Evolutionary conservation across 2,113 vertebrate genomes (phyloP).

Genomic region (Anhinga rufa): DNA sequence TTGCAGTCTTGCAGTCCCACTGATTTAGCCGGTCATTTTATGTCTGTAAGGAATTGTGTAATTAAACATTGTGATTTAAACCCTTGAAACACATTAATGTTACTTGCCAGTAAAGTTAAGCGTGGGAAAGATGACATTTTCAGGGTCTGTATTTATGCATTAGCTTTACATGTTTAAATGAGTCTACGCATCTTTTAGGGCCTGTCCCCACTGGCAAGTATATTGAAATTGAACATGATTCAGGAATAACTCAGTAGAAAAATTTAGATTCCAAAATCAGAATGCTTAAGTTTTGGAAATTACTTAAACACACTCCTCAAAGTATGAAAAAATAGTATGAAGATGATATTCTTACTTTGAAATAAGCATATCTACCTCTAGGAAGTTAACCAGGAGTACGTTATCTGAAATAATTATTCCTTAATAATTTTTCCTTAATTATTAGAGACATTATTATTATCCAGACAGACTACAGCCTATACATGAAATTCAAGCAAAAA

Average conservation of each 20-base stretch:
- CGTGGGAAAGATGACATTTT: background rate
- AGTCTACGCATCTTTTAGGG: background rate
- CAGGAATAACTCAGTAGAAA: background rate
- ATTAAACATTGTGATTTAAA: slow-evolving; percentile 40
- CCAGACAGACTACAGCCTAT: background rate
- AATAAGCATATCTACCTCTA: background rate
- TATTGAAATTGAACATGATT: background rate
- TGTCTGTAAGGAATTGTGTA: slow-evolving; percentile 7
- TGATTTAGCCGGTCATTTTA: background rate
- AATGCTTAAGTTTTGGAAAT: background rate
- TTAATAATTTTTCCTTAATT: background rate
- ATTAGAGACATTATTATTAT: background rate
- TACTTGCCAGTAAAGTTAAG: background rate
- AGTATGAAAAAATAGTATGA: background rate
- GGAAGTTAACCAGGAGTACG: background rate
- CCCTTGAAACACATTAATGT: background rate
- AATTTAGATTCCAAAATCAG: background rate
- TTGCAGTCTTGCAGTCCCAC: background rate
- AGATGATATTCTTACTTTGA: background rate
- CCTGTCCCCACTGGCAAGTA: background rate
- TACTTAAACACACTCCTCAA: background rate
- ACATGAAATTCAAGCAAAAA: background rate
- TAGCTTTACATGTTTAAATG: background rate
- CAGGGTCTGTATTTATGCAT: background rate
- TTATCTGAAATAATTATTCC: background rate